A percentile compares a stretch with the other conserved stretches of the same genome.
Conservation (phyloP, 1,140 invertebrate species). For the Probaryconus sp. region DNA sequence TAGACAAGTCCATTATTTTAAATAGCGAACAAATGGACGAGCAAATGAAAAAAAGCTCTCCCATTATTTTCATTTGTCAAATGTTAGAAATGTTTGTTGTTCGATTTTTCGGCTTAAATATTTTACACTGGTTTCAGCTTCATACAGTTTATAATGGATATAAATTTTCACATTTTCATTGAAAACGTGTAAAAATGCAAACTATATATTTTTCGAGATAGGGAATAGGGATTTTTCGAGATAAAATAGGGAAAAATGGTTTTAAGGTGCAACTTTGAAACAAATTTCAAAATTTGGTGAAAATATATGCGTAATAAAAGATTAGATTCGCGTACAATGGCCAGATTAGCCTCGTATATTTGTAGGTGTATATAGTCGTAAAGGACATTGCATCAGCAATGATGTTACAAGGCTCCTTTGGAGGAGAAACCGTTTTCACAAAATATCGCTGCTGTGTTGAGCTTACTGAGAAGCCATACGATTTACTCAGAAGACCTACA, state of each 20-base stretch:
- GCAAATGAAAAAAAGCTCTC: too few species aligned
- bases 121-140: too few species aligned
- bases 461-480: slow-evolving; percentile 68
- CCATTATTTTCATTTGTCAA: too few species aligned
- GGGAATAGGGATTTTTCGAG: background rate
- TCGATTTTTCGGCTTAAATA: too few species aligned
- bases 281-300: slow-evolving; percentile 32
- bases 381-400: slow-evolving; percentile 14
- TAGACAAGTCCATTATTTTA: too few species aligned
- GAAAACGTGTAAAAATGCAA: too few species aligned
- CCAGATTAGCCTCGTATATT: slow-evolving; percentile 43
- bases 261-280: slow-evolving; percentile 35
- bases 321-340: slow-evolving; percentile 37
- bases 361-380: background rate
- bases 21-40: too few species aligned
- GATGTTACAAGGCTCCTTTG: slow-evolving; percentile 7
- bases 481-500: slow-evolving; percentile 70
- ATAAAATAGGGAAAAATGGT: too few species aligned
- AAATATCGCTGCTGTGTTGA: slow-evolving; percentile 64
- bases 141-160: too few species aligned
- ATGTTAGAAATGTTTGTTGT: too few species aligned
- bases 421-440: slow-evolving; percentile 43
- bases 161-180: too few species aligned
- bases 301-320: slow-evolving; percentile 46
- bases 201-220: too few species aligned